Conservation (phyloP, 2,888 invertebrate species). For the Ophraella communa region DNA sequence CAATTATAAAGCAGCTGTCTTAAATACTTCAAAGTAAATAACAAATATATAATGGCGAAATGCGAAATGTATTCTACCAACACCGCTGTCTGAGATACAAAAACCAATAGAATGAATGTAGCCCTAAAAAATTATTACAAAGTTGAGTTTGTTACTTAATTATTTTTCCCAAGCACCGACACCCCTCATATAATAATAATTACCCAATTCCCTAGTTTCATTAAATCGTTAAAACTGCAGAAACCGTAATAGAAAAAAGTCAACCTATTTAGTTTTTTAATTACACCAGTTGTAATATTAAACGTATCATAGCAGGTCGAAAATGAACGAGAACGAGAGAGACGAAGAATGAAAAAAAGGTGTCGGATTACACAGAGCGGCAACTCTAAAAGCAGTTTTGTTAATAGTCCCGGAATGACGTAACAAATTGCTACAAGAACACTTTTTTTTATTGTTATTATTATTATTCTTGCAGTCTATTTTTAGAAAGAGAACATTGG, state of each 20-base stretch:
- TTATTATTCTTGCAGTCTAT: constrained; percentile 1
- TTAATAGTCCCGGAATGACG: constrained; percentile 53
- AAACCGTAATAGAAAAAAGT: constrained; percentile 1
- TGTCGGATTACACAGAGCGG: constrained; percentile 38
- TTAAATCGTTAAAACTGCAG: not conserved
- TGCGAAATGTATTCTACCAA: too few relatives aligned
- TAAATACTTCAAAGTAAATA: too few relatives aligned
- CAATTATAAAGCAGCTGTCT: too few relatives aligned
- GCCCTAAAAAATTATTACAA: too few relatives aligned
- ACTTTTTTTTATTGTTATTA: constrained; percentile 14
- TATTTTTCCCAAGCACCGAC: too few relatives aligned
- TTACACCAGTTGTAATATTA: constrained; percentile 3
- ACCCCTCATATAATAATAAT: not conserved
- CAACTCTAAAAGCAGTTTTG: constrained; percentile 32
- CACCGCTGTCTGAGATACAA: too few relatives aligned
- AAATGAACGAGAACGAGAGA: not conserved
- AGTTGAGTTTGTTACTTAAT: too few relatives aligned
- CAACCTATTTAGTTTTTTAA: constrained; percentile 9
- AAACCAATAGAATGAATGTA: too few relatives aligned
- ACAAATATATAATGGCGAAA: too few relatives aligned
- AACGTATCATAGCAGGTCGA: constrained; percentile 7
- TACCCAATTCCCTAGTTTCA: not conserved
- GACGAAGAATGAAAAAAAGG: constrained; percentile 24
- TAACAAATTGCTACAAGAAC: constrained; percentile 48
- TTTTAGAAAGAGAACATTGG: constrained; percentile 6